Evolutionary conservation across 2,888 invertebrate species (phyloP).

Genomic region (Brachyptera risi): DNA sequence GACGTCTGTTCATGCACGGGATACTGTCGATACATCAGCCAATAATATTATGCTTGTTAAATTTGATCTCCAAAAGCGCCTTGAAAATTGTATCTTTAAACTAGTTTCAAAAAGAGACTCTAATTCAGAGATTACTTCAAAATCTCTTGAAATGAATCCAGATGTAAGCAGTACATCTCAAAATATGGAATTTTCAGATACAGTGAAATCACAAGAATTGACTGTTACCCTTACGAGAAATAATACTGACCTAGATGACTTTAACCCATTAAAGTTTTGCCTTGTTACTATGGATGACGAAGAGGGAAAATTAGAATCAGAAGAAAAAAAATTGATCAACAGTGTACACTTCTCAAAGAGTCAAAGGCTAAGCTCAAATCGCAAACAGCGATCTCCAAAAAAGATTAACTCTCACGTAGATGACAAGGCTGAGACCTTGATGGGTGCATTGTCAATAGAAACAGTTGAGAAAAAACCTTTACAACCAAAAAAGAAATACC

Average conservation of each 20-base stretch:
- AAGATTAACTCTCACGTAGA: conserved; percentile 30
- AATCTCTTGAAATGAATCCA: neutral
- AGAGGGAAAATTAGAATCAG: conserved; percentile 24
- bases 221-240: conserved; percentile 6
- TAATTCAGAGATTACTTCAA: neutral
- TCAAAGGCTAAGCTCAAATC: conserved; percentile 22
- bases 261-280: conserved; percentile 41
- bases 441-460: neutral
- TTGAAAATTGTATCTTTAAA: conserved; percentile 36
- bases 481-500: conserved; percentile 39
- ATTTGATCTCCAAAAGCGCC: conserved; percentile 35
- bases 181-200: neutral
- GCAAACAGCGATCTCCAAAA: conserved; percentile 33
- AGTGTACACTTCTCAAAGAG: neutral
- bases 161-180: neutral
- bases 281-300: conserved; percentile 40
- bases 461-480: conserved; percentile 1
- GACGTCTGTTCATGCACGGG: neutral
- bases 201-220: neutral
- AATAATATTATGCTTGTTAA: conserved; percentile 30
- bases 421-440: neutral
- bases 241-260: conserved; percentile 34
- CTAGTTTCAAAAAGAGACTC: conserved; percentile 25
- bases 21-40: conserved; percentile 3
- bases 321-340: neutral